Evolutionary conservation across 2,113 vertebrate genomes (phyloP), one percentile per base, ranked within the genome.

Genomic region (Vireo altiloquus): DNA sequence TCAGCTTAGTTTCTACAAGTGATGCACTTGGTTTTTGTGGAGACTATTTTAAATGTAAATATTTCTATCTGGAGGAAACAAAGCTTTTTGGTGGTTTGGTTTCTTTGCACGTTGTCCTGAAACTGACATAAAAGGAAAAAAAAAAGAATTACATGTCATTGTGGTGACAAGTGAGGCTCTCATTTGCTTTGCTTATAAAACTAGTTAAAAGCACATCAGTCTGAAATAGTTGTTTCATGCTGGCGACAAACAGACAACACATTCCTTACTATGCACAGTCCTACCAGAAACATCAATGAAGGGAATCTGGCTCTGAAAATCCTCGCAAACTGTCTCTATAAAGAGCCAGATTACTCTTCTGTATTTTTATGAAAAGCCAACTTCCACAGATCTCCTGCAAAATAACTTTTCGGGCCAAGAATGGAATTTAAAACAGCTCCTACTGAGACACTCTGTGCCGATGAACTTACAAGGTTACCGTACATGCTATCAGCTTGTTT

Each of bases 381-480:
- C 72, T 83, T 61, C 80, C 85, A 84, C 70, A 66, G 72, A 93
- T 94, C 63, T 90, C 65, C 92, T 94, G 56, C 70, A 96, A 96
- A 96, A 96, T 91, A 92, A 95, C 27, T 90, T 95, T 31, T 82
- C 30, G 49, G 92, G 87, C 96, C 96, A 92, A 90, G 94, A 77
- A 82, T 93, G 97, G 97, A 97, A 98, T 96, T 95, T 91, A 94
- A 83, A 97, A 78, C 69, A 89, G 89, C 79, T 97, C 95, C 95
- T 72, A 82, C 96, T 22, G 84, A 94, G 93, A 95, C 71, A 59
- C 89, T 89, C 92, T 91, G 95, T 91, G 92, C 91, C 94, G 86
- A 70, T 81, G 93, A 96, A 97, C 96, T 96, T 93, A 79, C 72
- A 95, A 96, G 92, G 84, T 95, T 94, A 87, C 94, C 4, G 9